These are phyloP conservation scores for Pongo abelii DNA, from an alignment of 2,113 vertebrate species.

Conservation along the genomic window DNA sequence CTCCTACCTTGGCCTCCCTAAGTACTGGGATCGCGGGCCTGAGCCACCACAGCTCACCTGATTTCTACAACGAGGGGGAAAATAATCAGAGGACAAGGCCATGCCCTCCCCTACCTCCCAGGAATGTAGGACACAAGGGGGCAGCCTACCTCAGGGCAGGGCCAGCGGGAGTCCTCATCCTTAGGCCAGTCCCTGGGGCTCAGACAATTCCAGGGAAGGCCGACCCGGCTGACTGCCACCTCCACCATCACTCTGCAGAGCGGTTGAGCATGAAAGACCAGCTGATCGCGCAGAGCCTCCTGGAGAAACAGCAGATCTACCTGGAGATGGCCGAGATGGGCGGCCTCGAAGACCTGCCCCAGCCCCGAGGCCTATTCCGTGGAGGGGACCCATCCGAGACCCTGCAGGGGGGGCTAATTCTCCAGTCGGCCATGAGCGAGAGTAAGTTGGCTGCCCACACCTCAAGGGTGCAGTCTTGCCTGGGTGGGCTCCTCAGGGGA, in stretches of 20 bases:
- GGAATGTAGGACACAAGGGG: neutral
- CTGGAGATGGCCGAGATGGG: conserved; percentile 89
- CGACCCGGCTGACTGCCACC: accelerated
- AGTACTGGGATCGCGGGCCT: too few relatives aligned
- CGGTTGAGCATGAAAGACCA: conserved; percentile 89
- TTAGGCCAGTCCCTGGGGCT: accelerated
- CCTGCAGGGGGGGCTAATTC: conserved; percentile 90
- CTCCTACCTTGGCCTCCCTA: too few relatives aligned
- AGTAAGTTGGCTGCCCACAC: conserved; percentile 80
- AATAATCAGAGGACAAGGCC: neutral
- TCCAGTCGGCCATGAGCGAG: conserved; percentile 92
- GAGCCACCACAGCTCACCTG: neutral
- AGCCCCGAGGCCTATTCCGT: conserved; percentile 83
- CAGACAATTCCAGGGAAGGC: neutral
- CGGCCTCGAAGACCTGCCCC: conserved; percentile 85
- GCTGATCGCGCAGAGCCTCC: conserved; percentile 88
- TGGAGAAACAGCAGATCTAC: conserved; percentile 94
- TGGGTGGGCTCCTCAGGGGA: neutral
- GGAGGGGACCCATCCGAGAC: conserved; percentile 88
- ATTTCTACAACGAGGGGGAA: neutral
- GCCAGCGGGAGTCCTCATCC: accelerated
- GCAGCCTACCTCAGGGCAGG: neutral
- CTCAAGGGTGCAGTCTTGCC: neutral
- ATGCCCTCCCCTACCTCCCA: neutral
- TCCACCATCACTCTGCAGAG: conserved; percentile 80